Conservation (phyloP, 2,797 vertebrate genomes). For the Cirrhinus molitorella region DNA sequence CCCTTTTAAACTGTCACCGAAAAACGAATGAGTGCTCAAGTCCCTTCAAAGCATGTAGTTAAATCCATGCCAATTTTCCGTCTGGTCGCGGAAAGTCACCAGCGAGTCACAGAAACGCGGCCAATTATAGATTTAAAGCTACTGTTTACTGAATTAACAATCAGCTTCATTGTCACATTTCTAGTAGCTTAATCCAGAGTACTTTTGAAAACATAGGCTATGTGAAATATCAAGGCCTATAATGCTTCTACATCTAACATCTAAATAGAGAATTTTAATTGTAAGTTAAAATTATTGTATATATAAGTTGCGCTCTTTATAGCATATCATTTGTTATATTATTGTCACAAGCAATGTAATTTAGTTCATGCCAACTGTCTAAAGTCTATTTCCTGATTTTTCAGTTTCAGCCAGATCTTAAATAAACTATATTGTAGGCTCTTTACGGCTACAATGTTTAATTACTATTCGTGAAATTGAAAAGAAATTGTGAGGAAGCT, state of each 20-base stretch:
- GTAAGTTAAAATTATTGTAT: background rate
- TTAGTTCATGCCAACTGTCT: background rate
- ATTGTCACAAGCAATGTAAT: background rate
- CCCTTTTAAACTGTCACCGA: constrained; percentile 45
- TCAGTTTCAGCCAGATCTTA: background rate
- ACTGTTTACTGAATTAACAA: constrained; percentile 24
- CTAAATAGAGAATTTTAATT: background rate
- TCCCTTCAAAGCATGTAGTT: constrained; percentile 37
- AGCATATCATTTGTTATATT: background rate
- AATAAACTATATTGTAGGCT: background rate
- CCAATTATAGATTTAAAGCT: constrained; percentile 8
- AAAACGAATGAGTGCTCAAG: constrained; percentile 26
- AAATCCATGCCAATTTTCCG: constrained; percentile 33
- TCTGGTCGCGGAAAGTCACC: background rate
- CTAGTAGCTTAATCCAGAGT: background rate
- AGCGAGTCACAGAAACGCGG: constrained; percentile 20
- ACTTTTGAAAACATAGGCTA: background rate
- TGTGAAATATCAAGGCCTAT: background rate
- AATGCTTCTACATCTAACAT: background rate
- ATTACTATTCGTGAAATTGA: background rate
- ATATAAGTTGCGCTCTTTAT: background rate
- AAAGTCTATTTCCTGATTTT: background rate
- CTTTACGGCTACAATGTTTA: background rate
- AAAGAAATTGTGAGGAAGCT: background rate
- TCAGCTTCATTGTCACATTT: constrained; percentile 25